Evolutionary conservation across 2,888 invertebrate species (phyloP).

Genomic region (Nycteola revayana): DNA sequence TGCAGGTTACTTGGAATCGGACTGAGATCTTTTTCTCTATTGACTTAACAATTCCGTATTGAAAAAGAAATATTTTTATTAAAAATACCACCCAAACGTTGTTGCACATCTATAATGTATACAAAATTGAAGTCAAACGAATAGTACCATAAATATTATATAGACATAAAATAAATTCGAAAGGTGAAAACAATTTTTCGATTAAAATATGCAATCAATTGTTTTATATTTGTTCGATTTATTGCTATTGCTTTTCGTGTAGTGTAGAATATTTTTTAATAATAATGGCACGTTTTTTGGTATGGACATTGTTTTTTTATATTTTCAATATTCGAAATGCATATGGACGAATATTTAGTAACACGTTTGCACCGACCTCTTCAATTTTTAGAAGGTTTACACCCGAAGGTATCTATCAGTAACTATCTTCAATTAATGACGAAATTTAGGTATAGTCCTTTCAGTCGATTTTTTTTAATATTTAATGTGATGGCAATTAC

Average conservation of each 20-base stretch:
- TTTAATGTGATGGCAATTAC: too few relatives aligned
- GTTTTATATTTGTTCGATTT: slow-evolving; percentile 35
- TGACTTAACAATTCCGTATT: too few relatives aligned
- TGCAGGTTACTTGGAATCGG: too few relatives aligned
- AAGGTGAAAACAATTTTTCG: slow-evolving; percentile 25
- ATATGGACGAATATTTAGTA: slow-evolving; percentile 15
- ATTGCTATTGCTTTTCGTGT: slow-evolving; percentile 24
- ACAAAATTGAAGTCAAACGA: too few relatives aligned
- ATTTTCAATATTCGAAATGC: slow-evolving; percentile 9
- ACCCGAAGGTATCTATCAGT: slow-evolving; percentile 11
- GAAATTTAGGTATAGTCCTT: too few relatives aligned
- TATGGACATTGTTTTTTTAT: slow-evolving; percentile 17
- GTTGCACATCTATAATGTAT: too few relatives aligned
- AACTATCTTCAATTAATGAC: too few relatives aligned
- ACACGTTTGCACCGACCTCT: slow-evolving; percentile 3
- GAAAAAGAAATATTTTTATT: too few relatives aligned
- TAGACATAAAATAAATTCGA: slow-evolving; percentile 17
- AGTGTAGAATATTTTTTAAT: slow-evolving; percentile 20
- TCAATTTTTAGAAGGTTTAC: slow-evolving; percentile 3
- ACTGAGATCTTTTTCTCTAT: too few relatives aligned
- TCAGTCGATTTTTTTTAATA: too few relatives aligned
- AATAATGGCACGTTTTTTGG: slow-evolving; percentile 28
- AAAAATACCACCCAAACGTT: too few relatives aligned
- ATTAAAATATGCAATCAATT: slow-evolving; percentile 35
- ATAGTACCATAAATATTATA: slow-evolving; percentile 10